phyloP scores from a whole-genome alignment of 2,797 vertebrate species.

The Chloroceryle inda region DNA sequence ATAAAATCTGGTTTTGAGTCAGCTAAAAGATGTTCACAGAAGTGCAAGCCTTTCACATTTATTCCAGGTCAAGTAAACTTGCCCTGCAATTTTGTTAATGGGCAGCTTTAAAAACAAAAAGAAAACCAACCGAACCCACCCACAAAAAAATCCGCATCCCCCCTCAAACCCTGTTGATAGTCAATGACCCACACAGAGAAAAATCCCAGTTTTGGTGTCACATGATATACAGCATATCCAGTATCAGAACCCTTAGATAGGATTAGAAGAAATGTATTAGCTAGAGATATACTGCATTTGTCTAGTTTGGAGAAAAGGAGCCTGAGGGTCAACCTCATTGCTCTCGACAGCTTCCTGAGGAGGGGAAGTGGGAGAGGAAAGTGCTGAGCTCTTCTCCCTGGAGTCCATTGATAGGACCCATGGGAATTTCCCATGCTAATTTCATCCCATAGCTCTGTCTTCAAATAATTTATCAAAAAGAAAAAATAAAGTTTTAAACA shows the following conservation, averaged over 20 bases:
- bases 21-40: neutral
- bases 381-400: neutral
- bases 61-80: neutral
- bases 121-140: rapidly evolving
- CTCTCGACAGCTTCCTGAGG: neutral
- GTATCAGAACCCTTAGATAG: neutral
- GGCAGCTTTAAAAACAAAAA: neutral
- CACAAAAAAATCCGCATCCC: rapidly evolving
- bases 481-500: neutral
- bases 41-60: neutral
- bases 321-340: rapidly evolving
- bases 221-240: neutral
- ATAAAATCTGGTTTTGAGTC: neutral
- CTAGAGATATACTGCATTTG: neutral
- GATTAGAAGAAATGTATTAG: neutral
- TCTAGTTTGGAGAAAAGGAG: neutral
- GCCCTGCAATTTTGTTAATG: neutral
- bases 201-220: rapidly evolving
- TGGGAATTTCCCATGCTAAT: neutral
- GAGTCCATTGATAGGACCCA: rapidly evolving
- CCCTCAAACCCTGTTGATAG: rapidly evolving
- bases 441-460: rapidly evolving
- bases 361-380: neutral
- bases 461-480: neutral
- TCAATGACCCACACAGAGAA: neutral